Conservation (phyloP, 2,113 vertebrate genomes). For the Halichoerus grypus region DNA sequence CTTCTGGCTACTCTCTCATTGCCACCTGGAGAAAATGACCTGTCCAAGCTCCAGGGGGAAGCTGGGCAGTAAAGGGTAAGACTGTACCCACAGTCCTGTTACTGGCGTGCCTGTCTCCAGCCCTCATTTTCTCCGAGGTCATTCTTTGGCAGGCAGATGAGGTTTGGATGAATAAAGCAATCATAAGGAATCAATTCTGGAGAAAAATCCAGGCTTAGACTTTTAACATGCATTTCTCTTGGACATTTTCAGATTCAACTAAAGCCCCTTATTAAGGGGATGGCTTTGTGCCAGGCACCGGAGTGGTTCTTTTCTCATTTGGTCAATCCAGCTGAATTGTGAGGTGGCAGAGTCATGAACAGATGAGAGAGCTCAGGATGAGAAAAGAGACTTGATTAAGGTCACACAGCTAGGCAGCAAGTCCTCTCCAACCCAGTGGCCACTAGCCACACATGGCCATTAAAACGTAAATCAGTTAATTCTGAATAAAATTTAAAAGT, state of each 20-base stretch:
- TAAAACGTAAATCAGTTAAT: background rate
- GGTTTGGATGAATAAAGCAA: slow-evolving; percentile 36
- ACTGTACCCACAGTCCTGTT: background rate
- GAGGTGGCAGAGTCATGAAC: background rate
- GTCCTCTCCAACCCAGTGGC: background rate
- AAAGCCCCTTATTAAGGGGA: slow-evolving; percentile 37
- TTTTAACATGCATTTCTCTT: slow-evolving; percentile 62
- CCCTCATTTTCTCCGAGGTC: slow-evolving; percentile 28
- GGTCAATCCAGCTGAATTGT: background rate
- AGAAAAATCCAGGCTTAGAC: slow-evolving; percentile 47
- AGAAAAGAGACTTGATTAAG: background rate
- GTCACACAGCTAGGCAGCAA: background rate
- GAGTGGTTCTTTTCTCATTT: background rate
- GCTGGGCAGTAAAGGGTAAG: background rate
- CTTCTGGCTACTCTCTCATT: background rate
- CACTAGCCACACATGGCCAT: background rate
- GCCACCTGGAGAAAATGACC: slow-evolving; percentile 19
- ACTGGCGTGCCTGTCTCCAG: background rate
- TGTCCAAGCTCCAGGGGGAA: background rate
- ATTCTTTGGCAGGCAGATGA: slow-evolving; percentile 66
- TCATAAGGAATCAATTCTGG: slow-evolving; percentile 61
- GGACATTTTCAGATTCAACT: slow-evolving; percentile 40
- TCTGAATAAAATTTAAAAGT: background rate
- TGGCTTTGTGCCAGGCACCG: background rate
- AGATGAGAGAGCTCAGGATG: background rate